Base-by-base conservation (phyloP, 2,113 vertebrate genomes). In the Ameiurus melas region DNA sequence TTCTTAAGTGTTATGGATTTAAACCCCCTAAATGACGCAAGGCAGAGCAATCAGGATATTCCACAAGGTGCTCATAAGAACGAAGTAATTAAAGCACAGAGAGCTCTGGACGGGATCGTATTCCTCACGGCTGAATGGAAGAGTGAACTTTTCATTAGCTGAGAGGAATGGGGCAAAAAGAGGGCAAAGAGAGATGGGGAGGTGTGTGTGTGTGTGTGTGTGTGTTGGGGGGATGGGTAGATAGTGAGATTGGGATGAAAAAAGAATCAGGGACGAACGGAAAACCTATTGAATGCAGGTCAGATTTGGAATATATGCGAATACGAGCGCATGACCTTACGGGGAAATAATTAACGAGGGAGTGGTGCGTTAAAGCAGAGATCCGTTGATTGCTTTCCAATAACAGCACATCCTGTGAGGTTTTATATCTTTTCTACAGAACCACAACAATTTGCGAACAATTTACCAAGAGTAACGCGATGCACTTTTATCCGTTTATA, bases 121-220 rank as follows among this genome's bases (percentile, higher is more conserved):
- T 94, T 94, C 92, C 92, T 91, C 87, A 62, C 71, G 57, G 51
- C 87, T 90, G 91, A 93, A 92, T 82, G 90, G 87, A 90, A 90
- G 88, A 88, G 55, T 92, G 88, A 91, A 91, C 89, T 87, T 86
- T 86, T 83, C 92, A 90, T 93, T 93, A 92, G 91, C 89, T 83
- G 84, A 85, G 73, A 89, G 90, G 90, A 89, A 85, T 78, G 79
- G 91, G 90, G 91, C 33, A 88, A 75, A n/a, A 71, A 82, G 13
- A 87, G 78, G 30, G 55, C 78, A 87, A 62, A 36, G 58, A 66
- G 43, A 27, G 43, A 62, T 2, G n/a, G 43, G 83, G 84, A 57
- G 62, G 83, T 68, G 77, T 55, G 47, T 55, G 62, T 66, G 62
- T 39, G 39, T 39, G 39, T 39, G 39, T 39, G 57, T 66, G 27